These are phyloP conservation scores for Tarsius wallacei DNA, from an alignment of 2,797 vertebrate genomes.

Conservation along the genomic window DNA sequence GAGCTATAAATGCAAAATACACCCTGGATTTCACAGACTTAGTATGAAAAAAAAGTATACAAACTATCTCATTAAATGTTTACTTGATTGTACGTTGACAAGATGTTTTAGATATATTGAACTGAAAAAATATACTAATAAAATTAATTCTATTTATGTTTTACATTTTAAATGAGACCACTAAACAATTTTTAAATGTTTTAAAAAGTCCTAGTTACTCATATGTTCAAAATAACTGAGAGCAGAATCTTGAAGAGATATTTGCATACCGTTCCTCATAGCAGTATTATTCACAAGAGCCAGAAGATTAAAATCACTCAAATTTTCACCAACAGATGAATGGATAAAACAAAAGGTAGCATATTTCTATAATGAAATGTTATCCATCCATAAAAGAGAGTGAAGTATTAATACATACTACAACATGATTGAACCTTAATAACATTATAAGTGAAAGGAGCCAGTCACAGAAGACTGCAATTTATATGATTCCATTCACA, in stretches of 20 bases:
- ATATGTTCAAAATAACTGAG: not conserved
- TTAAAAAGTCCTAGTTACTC: not conserved
- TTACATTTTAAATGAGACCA: not conserved
- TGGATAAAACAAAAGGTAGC: not conserved
- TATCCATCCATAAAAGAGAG: not conserved
- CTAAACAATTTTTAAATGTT: not conserved
- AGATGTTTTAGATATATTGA: not conserved
- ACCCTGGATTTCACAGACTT: not conserved
- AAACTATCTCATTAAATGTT: not conserved
- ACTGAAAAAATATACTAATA: slow-evolving; percentile 25
- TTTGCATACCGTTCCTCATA: not conserved
- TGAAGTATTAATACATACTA: not conserved
- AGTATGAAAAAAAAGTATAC: not conserved
- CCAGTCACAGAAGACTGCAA: not conserved
- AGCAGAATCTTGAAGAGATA: not conserved
- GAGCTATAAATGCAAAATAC: not conserved
- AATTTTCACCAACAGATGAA: not conserved
- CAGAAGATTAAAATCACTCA: not conserved
- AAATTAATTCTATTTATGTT: slow-evolving; percentile 11
- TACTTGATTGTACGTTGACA: not conserved
- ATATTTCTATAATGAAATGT: not conserved
- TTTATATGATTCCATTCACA: not conserved
- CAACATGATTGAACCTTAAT: not conserved
- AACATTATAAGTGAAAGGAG: not conserved
- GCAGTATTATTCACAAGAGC: not conserved